Evolutionary conservation across 2,888 invertebrate genomes (phyloP), one percentile per base, ranked within the genome.

Genomic region (Leptothorax acervorum): DNA sequence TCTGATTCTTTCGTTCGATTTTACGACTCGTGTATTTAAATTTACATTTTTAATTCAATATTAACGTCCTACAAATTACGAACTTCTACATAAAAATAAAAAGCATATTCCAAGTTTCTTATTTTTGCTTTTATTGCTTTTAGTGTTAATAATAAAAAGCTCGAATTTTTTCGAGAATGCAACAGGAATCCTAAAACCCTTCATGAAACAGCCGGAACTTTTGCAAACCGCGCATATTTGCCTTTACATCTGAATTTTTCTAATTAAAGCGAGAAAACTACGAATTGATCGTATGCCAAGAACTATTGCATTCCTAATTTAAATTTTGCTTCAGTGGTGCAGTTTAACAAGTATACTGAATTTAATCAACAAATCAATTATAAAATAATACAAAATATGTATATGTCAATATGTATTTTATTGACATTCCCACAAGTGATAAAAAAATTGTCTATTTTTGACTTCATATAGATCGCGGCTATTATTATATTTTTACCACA

Each of bases 171-270:
- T 66, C 28, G 65, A 66, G 42, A 65, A 42, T 0, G 28, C 45
- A 45, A 42, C 15, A 66, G 65, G 15, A 66, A 45, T 66, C 12
- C 45, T 66, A 65, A 0, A 42, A 65, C 23, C 42, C 28, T 28
- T 66, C 23, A 3, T 8, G 45, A 66, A 66, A 66, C 3, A 28
- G 28, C 8, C 1, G 5, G 0, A 66, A 66, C 45, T 66, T 45
- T 66, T 23, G 23, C 63, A 63, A 35, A 35, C 62, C 28, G 15
- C 45, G 9, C 45, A 65, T 65, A 65, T 65, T 65, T 65, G 65
- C 45, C 6, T 65, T 65, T 65, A 65, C 45, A 45, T 23, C 23
- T 3, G 15, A 65, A 65, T 65, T 42, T 65, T 45, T 65, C 15
- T 23, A 65, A 45, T 65, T 65, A 45, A 45, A 45, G 15, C 6